Evolutionary conservation across 1,140 invertebrate species (phyloP).

Genomic region (Paraescarpia echinospica): DNA sequence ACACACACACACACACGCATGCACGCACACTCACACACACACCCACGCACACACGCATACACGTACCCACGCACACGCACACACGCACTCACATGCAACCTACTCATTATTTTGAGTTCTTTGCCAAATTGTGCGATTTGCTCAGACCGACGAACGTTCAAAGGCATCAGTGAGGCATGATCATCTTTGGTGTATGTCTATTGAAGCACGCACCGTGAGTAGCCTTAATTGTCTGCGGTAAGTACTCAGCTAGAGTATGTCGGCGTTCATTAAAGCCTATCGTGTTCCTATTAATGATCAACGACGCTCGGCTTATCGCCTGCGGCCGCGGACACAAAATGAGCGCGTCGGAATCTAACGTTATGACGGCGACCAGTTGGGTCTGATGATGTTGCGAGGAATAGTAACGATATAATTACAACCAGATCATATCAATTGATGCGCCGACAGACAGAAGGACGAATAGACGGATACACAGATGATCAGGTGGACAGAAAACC

Average conservation of each 20-base stretch:
- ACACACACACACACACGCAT: too few species aligned
- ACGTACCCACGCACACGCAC: too few species aligned
- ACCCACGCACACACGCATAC: too few species aligned
- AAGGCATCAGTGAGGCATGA: too few species aligned
- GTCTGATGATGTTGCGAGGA: background rate
- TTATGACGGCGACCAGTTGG: background rate
- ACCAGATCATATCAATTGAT: background rate
- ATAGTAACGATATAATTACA: background rate
- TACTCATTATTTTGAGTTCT: too few species aligned
- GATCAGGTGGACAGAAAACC: background rate
- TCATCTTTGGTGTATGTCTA: too few species aligned
- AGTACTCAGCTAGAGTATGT: background rate
- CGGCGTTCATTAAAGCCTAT: background rate
- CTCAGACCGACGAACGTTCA: too few species aligned
- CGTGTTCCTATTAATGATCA: background rate
- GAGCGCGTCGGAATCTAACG: background rate
- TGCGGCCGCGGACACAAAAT: background rate
- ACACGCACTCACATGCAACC: too few species aligned
- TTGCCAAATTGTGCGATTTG: too few species aligned
- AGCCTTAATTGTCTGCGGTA: background rate
- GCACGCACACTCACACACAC: too few species aligned
- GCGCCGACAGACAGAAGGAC: background rate
- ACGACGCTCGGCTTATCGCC: background rate
- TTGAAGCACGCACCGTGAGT: too few species aligned
- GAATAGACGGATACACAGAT: background rate